Evolutionary conservation across 2,888 invertebrate genomes (phyloP).

Genomic region (Endotricha flammealis): DNA sequence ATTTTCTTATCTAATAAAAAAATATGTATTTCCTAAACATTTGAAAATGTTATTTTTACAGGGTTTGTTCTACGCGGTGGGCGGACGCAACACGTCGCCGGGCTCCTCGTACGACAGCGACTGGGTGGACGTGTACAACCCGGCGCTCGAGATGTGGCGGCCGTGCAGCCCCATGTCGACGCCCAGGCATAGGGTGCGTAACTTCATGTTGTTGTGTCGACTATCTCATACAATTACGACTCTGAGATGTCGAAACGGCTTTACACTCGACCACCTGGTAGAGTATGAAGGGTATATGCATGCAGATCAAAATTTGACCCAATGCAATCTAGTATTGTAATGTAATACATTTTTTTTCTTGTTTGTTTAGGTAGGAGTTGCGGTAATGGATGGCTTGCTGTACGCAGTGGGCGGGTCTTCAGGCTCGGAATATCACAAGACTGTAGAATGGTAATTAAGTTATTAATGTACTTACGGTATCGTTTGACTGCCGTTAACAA

Average conservation of each 20-base stretch:
- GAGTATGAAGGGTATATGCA: no score
- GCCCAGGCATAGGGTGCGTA: slow-evolving; percentile 85
- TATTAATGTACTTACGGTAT: no score
- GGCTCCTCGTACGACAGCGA: slow-evolving; percentile 92
- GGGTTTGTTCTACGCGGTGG: slow-evolving; percentile 94
- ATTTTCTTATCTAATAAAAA: slow-evolving; percentile 2
- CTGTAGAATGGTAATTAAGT: slow-evolving; percentile 92
- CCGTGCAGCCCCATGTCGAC: slow-evolving; percentile 92
- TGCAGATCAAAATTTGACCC: not conserved
- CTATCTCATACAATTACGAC: no score
- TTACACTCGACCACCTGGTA: no score
- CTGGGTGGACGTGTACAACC: slow-evolving; percentile 93
- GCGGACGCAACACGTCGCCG: slow-evolving; percentile 94
- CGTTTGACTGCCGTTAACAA: no score
- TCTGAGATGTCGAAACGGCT: no score
- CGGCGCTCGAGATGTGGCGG: slow-evolving; percentile 90
- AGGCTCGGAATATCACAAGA: slow-evolving; percentile 89
- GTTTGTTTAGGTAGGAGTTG: slow-evolving; percentile 84
- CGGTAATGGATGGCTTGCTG: slow-evolving; percentile 94
- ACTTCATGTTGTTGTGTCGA: no score
- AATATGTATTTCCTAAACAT: not conserved
- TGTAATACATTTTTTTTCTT: not conserved
- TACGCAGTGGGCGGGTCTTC: slow-evolving; percentile 96
- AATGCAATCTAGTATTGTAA: no score
- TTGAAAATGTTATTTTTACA: slow-evolving; percentile 28